Conservation (phyloP, 2,797 vertebrate genomes). For the Lepilemur ruficaudatus region DNA sequence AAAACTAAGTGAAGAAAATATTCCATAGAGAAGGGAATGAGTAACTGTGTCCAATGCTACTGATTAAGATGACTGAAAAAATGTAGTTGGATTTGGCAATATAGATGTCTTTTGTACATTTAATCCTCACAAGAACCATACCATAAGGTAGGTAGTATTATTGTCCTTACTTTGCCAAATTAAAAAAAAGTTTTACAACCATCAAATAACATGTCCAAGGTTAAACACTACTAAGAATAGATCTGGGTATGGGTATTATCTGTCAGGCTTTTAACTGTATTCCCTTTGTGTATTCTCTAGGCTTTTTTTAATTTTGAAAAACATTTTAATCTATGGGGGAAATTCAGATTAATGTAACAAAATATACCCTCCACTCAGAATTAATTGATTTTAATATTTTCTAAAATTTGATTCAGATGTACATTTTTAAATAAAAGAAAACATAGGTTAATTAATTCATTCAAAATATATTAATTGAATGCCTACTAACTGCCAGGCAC, state of each 20-base stretch:
- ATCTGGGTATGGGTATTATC: background rate
- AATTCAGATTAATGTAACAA: background rate
- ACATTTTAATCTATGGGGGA: background rate
- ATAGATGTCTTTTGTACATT: background rate
- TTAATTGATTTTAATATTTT: slow-evolving; percentile 18
- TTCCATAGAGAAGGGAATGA: background rate
- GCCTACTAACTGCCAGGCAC: background rate
- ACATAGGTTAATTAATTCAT: background rate
- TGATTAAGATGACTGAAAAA: background rate
- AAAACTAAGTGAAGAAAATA: background rate
- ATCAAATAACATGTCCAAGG: background rate
- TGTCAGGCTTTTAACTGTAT: background rate
- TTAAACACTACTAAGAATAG: background rate
- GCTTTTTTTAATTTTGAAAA: background rate
- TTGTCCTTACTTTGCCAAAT: background rate
- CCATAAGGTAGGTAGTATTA: background rate
- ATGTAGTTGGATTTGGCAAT: background rate
- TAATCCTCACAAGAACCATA: background rate
- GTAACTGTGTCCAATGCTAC: background rate
- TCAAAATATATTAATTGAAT: background rate
- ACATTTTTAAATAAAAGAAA: slow-evolving; percentile 20
- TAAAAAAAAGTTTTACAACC: background rate
- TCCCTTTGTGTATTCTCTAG: background rate
- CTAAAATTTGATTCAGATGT: background rate
- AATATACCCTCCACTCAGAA: background rate